phyloP scores from a whole-genome alignment of 1,140 invertebrate genomes.

The Acyrthosiphon pisum region DNA sequence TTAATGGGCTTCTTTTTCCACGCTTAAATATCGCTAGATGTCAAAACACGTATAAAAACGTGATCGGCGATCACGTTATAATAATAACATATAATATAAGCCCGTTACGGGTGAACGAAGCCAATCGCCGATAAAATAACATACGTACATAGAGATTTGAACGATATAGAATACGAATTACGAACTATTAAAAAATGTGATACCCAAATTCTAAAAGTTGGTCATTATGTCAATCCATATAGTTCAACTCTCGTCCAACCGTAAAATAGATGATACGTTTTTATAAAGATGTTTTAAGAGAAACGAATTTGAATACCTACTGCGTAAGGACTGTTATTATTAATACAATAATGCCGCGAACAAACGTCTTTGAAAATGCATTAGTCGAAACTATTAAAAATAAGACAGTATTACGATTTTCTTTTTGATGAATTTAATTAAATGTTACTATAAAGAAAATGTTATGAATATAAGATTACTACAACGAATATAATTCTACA shows the following conservation, averaged over 20 bases:
- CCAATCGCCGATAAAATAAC: neutral
- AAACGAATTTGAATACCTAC: neutral
- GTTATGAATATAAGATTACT: neutral
- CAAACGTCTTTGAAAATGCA: neutral
- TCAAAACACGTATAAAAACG: slow-evolving; percentile 9
- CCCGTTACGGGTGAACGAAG: neutral
- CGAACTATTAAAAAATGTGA: neutral
- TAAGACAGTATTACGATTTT: neutral
- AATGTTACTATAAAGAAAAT: neutral
- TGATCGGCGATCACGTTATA: neutral
- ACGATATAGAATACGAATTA: neutral
- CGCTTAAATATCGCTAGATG: neutral
- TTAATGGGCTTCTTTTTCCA: slow-evolving; percentile 6
- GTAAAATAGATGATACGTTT: neutral
- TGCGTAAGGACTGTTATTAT: neutral
- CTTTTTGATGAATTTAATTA: neutral
- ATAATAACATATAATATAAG: slow-evolving; percentile 9
- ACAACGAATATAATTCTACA: neutral
- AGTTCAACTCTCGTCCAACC: neutral
- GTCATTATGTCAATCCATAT: neutral
- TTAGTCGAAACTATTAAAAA: neutral
- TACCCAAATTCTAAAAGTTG: neutral
- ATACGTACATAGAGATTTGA: neutral
- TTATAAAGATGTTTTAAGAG: neutral
- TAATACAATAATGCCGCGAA: neutral